Evolutionary conservation across 2,113 vertebrate species (phyloP).

Genomic region (Salvelinus namaycush): DNA sequence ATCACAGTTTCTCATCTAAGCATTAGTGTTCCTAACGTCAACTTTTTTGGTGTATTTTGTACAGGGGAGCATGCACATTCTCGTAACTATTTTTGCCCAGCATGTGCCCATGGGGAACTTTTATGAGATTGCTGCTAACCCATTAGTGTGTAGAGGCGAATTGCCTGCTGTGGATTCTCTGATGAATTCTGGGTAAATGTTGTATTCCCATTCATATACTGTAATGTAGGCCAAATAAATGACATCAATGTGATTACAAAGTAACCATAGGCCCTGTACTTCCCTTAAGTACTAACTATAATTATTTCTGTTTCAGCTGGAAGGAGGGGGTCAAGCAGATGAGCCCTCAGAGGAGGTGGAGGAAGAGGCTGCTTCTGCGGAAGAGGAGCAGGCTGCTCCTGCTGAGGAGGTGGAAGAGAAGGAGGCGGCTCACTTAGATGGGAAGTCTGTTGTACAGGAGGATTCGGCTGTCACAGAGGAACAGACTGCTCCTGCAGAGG

Average conservation of each 20-base stretch:
- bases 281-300: not conserved
- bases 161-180: conserved; percentile 36
- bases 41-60: not conserved
- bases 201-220: not conserved
- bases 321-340: not conserved
- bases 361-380: not conserved
- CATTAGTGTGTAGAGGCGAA: conserved; percentile 47
- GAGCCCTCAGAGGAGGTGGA: conserved; percentile 24
- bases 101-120: conserved; percentile 26
- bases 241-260: not conserved
- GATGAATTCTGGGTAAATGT: conserved; percentile 14
- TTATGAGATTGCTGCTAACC: conserved; percentile 24
- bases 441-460: conserved; percentile 26
- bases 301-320: not conserved
- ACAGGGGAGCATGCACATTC: conserved; percentile 17
- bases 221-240: not conserved
- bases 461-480: conserved; percentile 1
- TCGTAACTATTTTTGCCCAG: conserved; percentile 50
- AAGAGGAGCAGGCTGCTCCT: not conserved
- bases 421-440: conserved; percentile 24
- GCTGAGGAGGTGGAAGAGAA: not conserved
- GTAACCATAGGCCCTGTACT: not conserved
- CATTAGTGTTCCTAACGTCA: too few species aligned
- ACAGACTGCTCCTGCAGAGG: too few species aligned
- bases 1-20: too few species aligned